These are phyloP conservation scores for Apotomis capreana DNA, from an alignment of 2,888 invertebrate species.

Conservation along the genomic window DNA sequence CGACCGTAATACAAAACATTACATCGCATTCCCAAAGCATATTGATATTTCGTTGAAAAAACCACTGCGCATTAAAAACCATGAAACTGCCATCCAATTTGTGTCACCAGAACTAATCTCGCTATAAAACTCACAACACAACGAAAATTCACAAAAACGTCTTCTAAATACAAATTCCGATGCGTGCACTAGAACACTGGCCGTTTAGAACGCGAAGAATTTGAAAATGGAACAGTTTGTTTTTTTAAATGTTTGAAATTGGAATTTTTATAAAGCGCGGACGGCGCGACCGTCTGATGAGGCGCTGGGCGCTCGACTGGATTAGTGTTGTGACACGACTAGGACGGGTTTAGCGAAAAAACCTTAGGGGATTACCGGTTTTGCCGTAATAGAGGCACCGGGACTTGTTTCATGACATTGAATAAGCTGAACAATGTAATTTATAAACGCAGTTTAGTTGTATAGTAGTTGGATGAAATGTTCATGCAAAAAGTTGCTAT, in stretches of 20 bases:
- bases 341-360: constrained; percentile 21
- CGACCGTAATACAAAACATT: constrained; percentile 19
- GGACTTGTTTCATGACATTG: constrained; percentile 20
- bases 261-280: constrained; percentile 49
- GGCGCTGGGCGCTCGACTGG: constrained; percentile 64
- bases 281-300: constrained; percentile 61
- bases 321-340: constrained; percentile 61
- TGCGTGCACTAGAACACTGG: constrained; percentile 40
- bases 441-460: not conserved
- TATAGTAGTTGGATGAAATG: not conserved
- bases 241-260: constrained; percentile 45
- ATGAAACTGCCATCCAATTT: constrained; percentile 49
- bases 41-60: constrained; percentile 18
- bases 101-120: constrained; percentile 63
- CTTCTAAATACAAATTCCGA: constrained; percentile 3
- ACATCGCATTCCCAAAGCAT: constrained; percentile 10
- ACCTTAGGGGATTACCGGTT: constrained; percentile 9
- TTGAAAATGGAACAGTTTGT: constrained; percentile 26
- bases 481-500: not conserved
- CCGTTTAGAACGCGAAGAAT: constrained; percentile 24
- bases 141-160: constrained; percentile 25
- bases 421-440: not conserved
- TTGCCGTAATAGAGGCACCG: not conserved
- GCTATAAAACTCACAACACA: constrained; percentile 42
- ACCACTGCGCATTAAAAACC: constrained; percentile 45